phyloP scores from a whole-genome alignment of 2,113 vertebrate species.

The Pseudonaja textilis region DNA sequence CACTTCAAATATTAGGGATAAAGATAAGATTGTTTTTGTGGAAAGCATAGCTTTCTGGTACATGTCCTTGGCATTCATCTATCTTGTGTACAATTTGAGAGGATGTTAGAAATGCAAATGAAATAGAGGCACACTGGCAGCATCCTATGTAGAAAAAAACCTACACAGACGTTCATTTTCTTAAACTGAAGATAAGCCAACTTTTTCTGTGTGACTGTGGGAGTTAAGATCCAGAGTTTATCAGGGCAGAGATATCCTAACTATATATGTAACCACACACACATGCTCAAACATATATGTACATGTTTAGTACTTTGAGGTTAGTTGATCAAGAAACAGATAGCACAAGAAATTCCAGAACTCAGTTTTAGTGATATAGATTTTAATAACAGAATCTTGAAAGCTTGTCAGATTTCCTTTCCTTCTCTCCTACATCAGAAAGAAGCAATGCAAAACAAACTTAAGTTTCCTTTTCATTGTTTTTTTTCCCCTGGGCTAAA shows the following conservation, averaged over 20 bases:
- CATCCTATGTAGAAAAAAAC: neutral
- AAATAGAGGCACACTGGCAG: neutral
- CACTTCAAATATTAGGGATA: neutral
- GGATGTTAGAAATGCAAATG: neutral
- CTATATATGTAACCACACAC: neutral
- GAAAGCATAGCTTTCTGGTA: neutral
- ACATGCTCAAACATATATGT: neutral
- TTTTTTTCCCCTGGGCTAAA: neutral
- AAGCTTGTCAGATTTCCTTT: neutral
- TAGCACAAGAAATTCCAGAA: neutral
- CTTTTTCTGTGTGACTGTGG: neutral
- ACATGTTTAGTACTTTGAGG: neutral
- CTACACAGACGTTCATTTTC: neutral
- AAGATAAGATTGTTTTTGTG: neutral
- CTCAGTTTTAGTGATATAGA: neutral
- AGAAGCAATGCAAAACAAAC: neutral
- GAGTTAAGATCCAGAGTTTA: neutral
- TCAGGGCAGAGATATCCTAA: neutral
- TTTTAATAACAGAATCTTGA: neutral
- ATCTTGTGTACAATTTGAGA: neutral
- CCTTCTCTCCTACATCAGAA: neutral
- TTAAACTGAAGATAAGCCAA: neutral
- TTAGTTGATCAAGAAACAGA: neutral
- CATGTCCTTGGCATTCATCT: neutral
- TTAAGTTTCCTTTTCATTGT: neutral